These are phyloP conservation scores for Myzus persicae DNA, from an alignment of 1,140 invertebrate species.

Conservation along the genomic window DNA sequence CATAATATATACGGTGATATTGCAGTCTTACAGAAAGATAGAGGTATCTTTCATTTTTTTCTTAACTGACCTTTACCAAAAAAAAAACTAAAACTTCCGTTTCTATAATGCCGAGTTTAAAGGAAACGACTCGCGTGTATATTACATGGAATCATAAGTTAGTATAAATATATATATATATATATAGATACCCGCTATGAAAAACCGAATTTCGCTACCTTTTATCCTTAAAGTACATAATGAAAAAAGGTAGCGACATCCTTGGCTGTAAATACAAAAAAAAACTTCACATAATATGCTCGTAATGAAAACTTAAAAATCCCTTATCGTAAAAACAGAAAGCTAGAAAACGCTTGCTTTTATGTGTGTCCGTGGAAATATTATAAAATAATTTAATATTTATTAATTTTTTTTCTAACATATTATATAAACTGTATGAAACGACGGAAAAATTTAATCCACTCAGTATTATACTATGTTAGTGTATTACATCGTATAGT, in stretches of 20 bases:
- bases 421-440: neutral
- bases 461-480: neutral
- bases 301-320: conserved; percentile 28
- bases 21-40: neutral
- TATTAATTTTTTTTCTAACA: conserved; percentile 1
- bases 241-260: neutral
- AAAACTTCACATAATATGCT: neutral
- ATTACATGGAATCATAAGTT: neutral
- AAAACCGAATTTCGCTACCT: neutral
- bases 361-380: neutral
- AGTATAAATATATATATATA: neutral
- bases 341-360: neutral
- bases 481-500: neutral
- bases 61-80: neutral
- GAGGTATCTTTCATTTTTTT: neutral
- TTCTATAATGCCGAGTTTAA: conserved; percentile 1
- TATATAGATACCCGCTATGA: neutral
- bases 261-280: neutral
- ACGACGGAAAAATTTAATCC: neutral
- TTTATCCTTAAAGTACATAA: conserved; percentile 9
- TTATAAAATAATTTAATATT: neutral
- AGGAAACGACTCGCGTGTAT: neutral
- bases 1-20: neutral
- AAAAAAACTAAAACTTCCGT: neutral
- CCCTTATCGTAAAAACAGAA: neutral